Percentiles rank a stretch among this genome's conserved stretches.
Conservation (phyloP, 35 echinoderm and acorn worm genomes). For the Diadema setosum region DNA sequence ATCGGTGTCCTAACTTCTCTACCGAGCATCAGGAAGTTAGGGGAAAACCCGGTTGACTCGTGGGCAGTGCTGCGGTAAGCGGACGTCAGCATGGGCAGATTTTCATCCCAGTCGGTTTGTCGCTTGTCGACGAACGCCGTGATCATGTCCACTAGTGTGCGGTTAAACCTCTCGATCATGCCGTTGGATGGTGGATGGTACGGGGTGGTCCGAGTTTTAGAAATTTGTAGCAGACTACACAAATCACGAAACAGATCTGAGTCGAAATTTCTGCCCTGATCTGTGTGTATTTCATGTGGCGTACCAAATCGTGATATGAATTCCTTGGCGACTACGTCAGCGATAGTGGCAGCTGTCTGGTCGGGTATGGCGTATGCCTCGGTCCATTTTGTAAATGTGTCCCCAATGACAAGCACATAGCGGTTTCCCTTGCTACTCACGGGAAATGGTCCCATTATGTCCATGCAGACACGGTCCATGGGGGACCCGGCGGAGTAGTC, state of each 20-base stretch:
- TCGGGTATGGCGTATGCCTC: too few relatives aligned
- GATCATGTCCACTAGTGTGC: constrained; percentile 49
- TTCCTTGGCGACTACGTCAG: not conserved
- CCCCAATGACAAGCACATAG: too few relatives aligned
- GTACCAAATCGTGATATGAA: constrained; percentile 38
- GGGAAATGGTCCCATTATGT: too few relatives aligned
- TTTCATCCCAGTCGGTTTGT: constrained; percentile 32
- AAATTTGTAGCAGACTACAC: constrained; percentile 24
- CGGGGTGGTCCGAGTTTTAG: constrained; percentile 6
- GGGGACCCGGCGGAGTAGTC: too few relatives aligned
- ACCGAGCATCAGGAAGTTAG: constrained; percentile 13
- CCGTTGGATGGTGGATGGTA: constrained; percentile 53
- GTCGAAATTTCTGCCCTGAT: constrained; percentile 44
- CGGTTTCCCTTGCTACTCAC: too few relatives aligned
- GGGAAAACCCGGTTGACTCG: constrained; percentile 31
- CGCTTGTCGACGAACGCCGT: constrained; percentile 20
- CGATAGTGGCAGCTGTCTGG: not conserved
- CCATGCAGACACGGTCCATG: too few relatives aligned
- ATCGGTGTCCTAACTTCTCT: not conserved
- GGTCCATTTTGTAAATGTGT: too few relatives aligned
- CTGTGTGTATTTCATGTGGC: constrained; percentile 31
- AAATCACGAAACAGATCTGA: constrained; percentile 33
- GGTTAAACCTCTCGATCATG: constrained; percentile 41
- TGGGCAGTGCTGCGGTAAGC: constrained; percentile 29
- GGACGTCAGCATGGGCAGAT: constrained; percentile 26